Percentiles rank a stretch among this genome's conserved stretches.
These are phyloP conservation scores for Syrrhaptes paradoxus DNA, from an alignment of 2,113 vertebrate genomes.

Conservation along the genomic window DNA sequence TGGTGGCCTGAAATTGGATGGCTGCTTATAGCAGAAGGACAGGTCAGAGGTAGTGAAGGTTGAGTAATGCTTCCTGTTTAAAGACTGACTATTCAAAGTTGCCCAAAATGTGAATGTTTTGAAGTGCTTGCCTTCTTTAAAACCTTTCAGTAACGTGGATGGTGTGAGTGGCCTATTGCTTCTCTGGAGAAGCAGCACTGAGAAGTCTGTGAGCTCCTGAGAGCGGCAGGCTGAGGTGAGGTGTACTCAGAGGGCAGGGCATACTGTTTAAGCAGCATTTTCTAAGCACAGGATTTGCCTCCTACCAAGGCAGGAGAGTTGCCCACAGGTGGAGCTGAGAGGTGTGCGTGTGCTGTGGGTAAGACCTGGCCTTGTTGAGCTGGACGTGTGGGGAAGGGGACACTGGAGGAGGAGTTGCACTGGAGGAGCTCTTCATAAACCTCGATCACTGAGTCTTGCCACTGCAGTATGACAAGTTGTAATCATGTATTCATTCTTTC, in stretches of 20 bases:
- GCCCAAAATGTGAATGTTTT: not conserved
- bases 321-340: not conserved
- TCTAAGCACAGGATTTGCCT: not conserved
- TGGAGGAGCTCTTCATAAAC: not conserved
- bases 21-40: not conserved
- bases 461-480: not conserved
- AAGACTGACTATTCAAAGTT: not conserved
- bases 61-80: not conserved
- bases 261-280: not conserved
- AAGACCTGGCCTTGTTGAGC: not conserved
- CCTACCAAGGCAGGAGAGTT: not conserved
- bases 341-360: fast-evolving
- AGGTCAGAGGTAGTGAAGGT: not conserved
- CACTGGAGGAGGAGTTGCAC: not conserved
- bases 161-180: not conserved
- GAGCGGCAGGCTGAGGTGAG: not conserved
- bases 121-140: not conserved
- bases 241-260: not conserved
- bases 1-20: not conserved
- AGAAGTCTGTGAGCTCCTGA: not conserved
- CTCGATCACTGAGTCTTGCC: not conserved
- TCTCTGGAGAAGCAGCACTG: not conserved
- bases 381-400: not conserved
- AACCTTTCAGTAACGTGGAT: not conserved
- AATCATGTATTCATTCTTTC: not conserved